phyloP scores from a whole-genome alignment of 2,888 invertebrate genomes.

The Anthophora plumipes region DNA sequence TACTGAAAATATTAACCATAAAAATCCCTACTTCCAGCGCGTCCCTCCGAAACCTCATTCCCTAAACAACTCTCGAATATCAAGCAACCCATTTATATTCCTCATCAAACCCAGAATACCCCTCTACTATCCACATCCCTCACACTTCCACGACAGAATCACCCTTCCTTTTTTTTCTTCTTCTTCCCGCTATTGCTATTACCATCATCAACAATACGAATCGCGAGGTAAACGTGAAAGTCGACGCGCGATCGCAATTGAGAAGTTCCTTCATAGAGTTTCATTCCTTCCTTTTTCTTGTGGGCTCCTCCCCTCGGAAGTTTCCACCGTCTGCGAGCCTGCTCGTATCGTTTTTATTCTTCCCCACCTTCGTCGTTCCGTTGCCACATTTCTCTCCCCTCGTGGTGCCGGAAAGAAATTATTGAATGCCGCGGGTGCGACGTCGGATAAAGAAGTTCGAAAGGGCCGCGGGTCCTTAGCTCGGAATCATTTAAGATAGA shows the following conservation, averaged over 20 bases:
- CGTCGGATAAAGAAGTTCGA: constrained; percentile 53
- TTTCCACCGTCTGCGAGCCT: constrained; percentile 39
- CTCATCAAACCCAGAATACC: not conserved
- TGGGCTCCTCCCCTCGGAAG: not conserved
- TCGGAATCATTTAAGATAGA: constrained; percentile 50
- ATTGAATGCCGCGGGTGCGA: constrained; percentile 57
- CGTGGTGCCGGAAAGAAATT: constrained; percentile 36
- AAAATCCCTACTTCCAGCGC: not conserved
- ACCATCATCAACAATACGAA: not conserved
- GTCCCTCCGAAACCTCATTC: not conserved
- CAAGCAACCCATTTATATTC: not conserved
- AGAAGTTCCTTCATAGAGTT: constrained; percentile 7
- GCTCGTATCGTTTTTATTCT: constrained; percentile 33
- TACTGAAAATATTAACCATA: too few species aligned
- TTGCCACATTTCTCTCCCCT: constrained; percentile 16
- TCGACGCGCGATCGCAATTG: constrained; percentile 33
- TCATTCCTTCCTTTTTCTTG: not conserved
- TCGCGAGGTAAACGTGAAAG: not conserved
- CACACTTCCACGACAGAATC: not conserved
- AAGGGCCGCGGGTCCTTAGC: constrained; percentile 39
- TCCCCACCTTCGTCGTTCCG: constrained; percentile 11
- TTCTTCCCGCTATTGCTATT: not conserved
- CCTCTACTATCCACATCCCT: not conserved
- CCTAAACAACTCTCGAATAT: not conserved
- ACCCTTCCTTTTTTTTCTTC: too few species aligned